Conservation (phyloP, 1,140 invertebrate species). For the Drepana arcuata region DNA sequence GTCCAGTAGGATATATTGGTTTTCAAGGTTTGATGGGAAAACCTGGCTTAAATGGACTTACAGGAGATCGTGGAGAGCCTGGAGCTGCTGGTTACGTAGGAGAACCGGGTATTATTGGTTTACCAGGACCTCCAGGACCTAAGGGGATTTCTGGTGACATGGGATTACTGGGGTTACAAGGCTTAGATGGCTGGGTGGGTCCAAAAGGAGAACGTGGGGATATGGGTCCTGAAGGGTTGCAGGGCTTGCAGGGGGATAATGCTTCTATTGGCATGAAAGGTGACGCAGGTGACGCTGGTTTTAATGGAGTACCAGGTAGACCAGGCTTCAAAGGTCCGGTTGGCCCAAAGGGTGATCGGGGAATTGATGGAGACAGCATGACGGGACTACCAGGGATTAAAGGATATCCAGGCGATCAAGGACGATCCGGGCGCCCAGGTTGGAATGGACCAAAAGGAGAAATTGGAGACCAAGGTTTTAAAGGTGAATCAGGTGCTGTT, state of each 20-base stretch:
- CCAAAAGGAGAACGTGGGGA: constrained; percentile 78
- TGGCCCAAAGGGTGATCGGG: constrained; percentile 49
- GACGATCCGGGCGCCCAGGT: constrained; percentile 59
- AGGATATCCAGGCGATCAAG: constrained; percentile 72
- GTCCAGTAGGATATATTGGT: constrained; percentile 60
- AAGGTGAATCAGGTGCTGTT: constrained; percentile 33
- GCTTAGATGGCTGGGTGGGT: constrained; percentile 73
- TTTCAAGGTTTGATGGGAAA: constrained; percentile 72
- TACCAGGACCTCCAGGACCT: constrained; percentile 71
- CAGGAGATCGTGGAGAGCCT: constrained; percentile 64
- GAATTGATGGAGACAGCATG: constrained; percentile 33
- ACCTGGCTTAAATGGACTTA: constrained; percentile 73
- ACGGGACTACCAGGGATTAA: constrained; percentile 56
- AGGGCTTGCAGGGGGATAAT: constrained; percentile 68
- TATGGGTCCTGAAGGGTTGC: constrained; percentile 26
- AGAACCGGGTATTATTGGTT: constrained; percentile 70
- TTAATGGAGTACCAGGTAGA: constrained; percentile 32
- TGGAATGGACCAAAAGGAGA: constrained; percentile 44
- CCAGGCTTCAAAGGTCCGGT: constrained; percentile 27
- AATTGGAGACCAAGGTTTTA: constrained; percentile 41
- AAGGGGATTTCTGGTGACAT: constrained; percentile 72
- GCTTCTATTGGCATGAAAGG: constrained; percentile 66
- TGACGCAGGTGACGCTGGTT: constrained; percentile 56
- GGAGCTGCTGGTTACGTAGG: constrained; percentile 74
- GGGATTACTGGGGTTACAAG: constrained; percentile 26